phyloP scores from a whole-genome alignment of 2,113 vertebrate species.

The Colius striatus region DNA sequence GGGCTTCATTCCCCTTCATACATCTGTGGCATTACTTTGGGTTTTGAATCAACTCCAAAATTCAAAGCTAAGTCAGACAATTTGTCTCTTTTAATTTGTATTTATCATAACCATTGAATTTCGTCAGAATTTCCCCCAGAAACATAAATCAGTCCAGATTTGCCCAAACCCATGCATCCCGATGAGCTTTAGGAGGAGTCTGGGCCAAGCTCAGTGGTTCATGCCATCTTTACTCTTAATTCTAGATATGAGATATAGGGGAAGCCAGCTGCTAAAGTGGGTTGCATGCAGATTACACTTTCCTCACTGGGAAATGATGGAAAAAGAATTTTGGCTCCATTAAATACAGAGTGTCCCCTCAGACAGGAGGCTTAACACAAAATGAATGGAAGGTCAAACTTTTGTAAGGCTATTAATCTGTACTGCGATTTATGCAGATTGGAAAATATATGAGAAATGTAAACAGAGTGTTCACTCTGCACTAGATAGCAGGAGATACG shows the following conservation, averaged over 20 bases:
- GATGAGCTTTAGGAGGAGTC: background rate
- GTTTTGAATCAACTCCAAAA: constrained; percentile 19
- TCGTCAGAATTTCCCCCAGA: background rate
- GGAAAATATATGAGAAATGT: constrained; percentile 68
- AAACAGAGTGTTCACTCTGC: constrained; percentile 61
- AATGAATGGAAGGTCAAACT: constrained; percentile 71
- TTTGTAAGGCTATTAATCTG: constrained; percentile 67
- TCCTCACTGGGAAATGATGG: constrained; percentile 21
- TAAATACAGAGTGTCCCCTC: constrained; percentile 30
- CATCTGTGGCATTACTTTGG: background rate
- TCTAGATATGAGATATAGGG: background rate
- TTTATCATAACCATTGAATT: constrained; percentile 16
- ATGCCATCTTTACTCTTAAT: constrained; percentile 6
- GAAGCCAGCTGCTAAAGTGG: constrained; percentile 1
- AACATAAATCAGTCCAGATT: constrained; percentile 18
- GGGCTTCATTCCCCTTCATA: background rate
- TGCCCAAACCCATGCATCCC: background rate
- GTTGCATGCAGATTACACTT: constrained; percentile 4
- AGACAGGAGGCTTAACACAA: constrained; percentile 42
- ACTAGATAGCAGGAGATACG: constrained; percentile 70
- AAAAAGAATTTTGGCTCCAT: constrained; percentile 61
- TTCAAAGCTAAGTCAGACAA: background rate
- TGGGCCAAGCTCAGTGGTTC: background rate
- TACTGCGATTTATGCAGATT: constrained; percentile 61
- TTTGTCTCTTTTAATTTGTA: background rate